Evolutionary conservation across 2,888 invertebrate species (phyloP).

Genomic region (Spodoptera exigua): DNA sequence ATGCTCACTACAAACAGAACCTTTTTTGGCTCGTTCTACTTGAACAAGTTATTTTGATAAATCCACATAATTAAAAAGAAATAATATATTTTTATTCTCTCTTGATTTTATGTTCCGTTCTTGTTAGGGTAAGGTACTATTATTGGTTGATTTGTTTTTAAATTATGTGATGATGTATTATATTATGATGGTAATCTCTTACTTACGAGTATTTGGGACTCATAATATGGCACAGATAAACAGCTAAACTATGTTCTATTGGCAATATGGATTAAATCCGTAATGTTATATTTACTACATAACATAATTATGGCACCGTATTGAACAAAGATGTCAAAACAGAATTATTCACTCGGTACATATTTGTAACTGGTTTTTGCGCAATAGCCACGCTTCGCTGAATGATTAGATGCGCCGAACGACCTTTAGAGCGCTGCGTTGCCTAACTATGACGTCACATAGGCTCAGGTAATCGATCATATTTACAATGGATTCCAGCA

Average conservation of each 20-base stretch:
- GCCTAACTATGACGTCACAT: conserved; percentile 60
- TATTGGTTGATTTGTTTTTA: no score
- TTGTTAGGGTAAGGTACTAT: no score
- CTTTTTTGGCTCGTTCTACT: conserved; percentile 36
- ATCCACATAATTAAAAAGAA: conserved; percentile 2
- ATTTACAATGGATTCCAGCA: conserved; percentile 58
- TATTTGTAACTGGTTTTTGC: conserved; percentile 66
- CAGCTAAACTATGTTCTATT: no score
- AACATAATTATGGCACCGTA: conserved; percentile 57
- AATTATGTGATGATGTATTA: no score
- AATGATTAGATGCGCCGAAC: conserved; percentile 76
- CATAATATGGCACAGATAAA: no score
- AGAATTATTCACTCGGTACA: conserved; percentile 50
- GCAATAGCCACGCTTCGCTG: conserved; percentile 70
- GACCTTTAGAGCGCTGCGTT: conserved; percentile 67
- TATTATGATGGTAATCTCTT: no score
- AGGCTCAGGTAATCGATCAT: conserved; percentile 61
- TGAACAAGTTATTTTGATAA: conserved; percentile 39
- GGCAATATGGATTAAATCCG: no score
- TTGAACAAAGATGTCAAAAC: conserved; percentile 52
- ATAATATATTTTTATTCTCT: no score
- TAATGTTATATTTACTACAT: conserved; percentile 10
- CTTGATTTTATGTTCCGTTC: no score
- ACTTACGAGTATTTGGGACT: no score
- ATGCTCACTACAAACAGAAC: conserved; percentile 17